Evolutionary conservation across 2,113 vertebrate genomes (phyloP).

Genomic region (Lagopus muta): DNA sequence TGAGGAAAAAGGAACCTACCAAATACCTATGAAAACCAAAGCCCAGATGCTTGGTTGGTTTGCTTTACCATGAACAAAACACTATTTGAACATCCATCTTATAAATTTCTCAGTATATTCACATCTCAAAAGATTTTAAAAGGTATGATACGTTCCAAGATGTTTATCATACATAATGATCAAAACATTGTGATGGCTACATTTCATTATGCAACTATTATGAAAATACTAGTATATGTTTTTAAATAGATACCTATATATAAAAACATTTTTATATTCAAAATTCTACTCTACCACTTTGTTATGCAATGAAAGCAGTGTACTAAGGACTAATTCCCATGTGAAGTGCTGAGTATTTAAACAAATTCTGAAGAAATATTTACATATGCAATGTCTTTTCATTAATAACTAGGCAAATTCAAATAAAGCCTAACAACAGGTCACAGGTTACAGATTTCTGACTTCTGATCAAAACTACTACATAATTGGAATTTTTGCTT

Average conservation of each 20-base stretch:
- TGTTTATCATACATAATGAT: neutral
- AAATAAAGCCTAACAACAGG: neutral
- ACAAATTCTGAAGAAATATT: constrained; percentile 13
- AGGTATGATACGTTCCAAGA: neutral
- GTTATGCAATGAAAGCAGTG: neutral
- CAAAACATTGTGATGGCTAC: neutral
- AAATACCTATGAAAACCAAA: neutral
- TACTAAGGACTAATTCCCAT: neutral
- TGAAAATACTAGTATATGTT: neutral
- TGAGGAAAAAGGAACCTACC: neutral
- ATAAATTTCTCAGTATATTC: neutral
- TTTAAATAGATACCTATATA: neutral
- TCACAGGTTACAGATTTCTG: neutral
- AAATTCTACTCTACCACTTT: neutral
- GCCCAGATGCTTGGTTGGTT: neutral
- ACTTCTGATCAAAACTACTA: neutral
- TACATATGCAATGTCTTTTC: neutral
- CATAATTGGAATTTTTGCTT: neutral
- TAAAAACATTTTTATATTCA: neutral
- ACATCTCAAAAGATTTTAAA: neutral
- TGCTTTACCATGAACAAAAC: neutral
- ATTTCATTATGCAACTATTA: neutral
- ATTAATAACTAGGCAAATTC: constrained; percentile 6
- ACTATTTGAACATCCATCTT: neutral
- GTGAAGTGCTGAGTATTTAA: neutral